phyloP scores from a whole-genome alignment of 2,888 invertebrate species.

The Metellina segmentata region DNA sequence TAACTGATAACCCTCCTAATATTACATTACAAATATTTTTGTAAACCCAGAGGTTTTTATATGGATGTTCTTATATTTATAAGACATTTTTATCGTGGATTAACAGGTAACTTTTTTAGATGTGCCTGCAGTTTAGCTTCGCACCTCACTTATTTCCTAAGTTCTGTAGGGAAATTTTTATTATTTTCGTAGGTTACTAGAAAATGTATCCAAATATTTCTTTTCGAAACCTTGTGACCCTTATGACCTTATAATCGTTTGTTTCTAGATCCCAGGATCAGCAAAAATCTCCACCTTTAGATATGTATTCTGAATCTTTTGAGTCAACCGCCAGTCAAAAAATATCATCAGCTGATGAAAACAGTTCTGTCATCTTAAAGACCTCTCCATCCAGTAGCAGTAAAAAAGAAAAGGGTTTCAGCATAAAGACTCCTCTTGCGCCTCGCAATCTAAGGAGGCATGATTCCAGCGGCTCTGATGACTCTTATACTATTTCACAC shows the following conservation, averaged over 20 bases:
- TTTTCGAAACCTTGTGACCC: too few relatives aligned
- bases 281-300: conserved; percentile 50
- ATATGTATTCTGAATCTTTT: conserved; percentile 74
- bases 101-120: too few relatives aligned
- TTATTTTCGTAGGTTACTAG: too few relatives aligned
- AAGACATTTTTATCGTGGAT: too few relatives aligned
- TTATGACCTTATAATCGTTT: not conserved
- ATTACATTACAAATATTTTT: too few relatives aligned
- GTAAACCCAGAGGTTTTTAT: too few relatives aligned
- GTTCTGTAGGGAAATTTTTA: too few relatives aligned
- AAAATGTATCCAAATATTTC: too few relatives aligned
- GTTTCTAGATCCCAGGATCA: conserved; percentile 34
- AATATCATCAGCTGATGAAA: not conserved
- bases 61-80: too few relatives aligned
- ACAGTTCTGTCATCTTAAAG: conserved; percentile 13
- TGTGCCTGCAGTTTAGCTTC: too few relatives aligned
- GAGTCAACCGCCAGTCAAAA: conserved; percentile 47
- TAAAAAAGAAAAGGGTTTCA: conserved; percentile 38
- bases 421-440: conserved; percentile 75
- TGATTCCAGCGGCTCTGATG: conserved; percentile 79
- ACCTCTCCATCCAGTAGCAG: conserved; percentile 8
- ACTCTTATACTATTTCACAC: conserved; percentile 79
- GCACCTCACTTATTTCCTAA: too few relatives aligned
- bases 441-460: conserved; percentile 70
- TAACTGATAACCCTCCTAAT: too few relatives aligned